Percentiles rank a stretch among this genome's conserved stretches.
Conservation (phyloP, 2,888 invertebrate species). For the Caenorhabditis macrosperma region DNA sequence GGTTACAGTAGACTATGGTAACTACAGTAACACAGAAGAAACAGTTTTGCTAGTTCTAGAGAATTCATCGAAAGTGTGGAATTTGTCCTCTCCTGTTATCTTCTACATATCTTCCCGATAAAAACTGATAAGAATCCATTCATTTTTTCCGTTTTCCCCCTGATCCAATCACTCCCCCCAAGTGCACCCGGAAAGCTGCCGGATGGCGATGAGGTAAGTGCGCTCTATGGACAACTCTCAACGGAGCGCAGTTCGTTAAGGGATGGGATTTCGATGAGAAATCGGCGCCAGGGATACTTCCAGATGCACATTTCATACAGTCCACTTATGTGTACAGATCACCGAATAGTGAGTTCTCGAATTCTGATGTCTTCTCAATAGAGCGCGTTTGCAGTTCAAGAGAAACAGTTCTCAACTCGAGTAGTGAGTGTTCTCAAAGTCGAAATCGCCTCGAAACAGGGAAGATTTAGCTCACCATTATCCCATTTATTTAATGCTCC, state of each 20-base stretch:
- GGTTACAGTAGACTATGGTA: no score
- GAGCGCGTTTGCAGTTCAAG: constrained; percentile 56
- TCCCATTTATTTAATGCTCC: no score
- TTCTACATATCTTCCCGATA: no score
- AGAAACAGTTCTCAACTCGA: constrained; percentile 52
- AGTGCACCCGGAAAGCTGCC: constrained; percentile 61
- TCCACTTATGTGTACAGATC: constrained; percentile 72
- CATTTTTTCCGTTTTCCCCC: neutral
- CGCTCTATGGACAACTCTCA: neutral
- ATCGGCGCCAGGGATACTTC: constrained; percentile 65
- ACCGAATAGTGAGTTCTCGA: constrained; percentile 57
- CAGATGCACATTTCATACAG: constrained; percentile 73
- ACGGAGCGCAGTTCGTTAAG: neutral
- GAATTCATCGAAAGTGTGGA: no score
- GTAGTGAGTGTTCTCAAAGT: constrained; percentile 47
- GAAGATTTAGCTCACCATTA: no score
- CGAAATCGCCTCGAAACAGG: no score
- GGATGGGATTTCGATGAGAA: constrained; percentile 69
- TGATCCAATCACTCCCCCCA: neutral
- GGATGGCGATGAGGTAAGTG: constrained; percentile 56
- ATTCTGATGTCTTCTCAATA: neutral
- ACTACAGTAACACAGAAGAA: no score
- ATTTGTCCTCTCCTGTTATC: no score
- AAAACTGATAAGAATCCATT: neutral
- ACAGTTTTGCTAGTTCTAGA: no score